phyloP scores from a whole-genome alignment of 2,113 vertebrate genomes.

The Onychostruthus taczanowskii region DNA sequence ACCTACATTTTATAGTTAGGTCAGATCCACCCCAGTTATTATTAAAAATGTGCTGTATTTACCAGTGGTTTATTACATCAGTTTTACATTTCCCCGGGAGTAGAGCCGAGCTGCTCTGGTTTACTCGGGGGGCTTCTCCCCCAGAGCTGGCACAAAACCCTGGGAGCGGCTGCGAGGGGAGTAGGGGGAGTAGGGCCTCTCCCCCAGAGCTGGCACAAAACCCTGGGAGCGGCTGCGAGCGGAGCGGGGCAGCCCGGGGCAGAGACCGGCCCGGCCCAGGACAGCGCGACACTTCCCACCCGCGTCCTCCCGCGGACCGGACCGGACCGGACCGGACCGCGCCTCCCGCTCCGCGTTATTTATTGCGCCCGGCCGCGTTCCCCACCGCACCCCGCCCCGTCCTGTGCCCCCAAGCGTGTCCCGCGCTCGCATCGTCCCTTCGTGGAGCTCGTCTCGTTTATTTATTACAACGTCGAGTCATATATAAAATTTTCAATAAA shows the following conservation, averaged over 20 bases:
- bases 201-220: neutral
- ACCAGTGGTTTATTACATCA: conserved; percentile 69
- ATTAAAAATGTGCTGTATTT: conserved; percentile 75
- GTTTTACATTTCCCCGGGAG: conserved; percentile 62
- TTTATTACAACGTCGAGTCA: conserved; percentile 93
- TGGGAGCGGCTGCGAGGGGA: neutral
- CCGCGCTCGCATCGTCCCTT: conserved; percentile 72
- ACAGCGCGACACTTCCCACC: conserved; percentile 14
- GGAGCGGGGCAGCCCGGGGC: neutral
- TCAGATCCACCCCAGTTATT: conserved; percentile 67
- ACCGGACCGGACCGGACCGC: neutral
- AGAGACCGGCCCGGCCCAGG: neutral
- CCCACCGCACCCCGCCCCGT: neutral
- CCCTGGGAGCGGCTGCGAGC: neutral
- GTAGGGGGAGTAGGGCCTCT: no score
- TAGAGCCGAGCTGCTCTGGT: conserved; percentile 45
- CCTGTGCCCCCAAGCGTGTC: conserved; percentile 75
- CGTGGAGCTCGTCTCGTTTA: conserved; percentile 89
- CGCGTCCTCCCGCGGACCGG: neutral
- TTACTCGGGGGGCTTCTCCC: conserved; percentile 10
- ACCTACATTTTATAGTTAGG: conserved; percentile 75
- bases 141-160: neutral
- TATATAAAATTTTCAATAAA: conserved; percentile 93
- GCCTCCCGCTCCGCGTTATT: conserved; percentile 79
- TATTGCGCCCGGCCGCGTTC: conserved; percentile 73